Evolutionary conservation across 2,797 vertebrate genomes (phyloP).

Genomic region (Garrulus glandarius): DNA sequence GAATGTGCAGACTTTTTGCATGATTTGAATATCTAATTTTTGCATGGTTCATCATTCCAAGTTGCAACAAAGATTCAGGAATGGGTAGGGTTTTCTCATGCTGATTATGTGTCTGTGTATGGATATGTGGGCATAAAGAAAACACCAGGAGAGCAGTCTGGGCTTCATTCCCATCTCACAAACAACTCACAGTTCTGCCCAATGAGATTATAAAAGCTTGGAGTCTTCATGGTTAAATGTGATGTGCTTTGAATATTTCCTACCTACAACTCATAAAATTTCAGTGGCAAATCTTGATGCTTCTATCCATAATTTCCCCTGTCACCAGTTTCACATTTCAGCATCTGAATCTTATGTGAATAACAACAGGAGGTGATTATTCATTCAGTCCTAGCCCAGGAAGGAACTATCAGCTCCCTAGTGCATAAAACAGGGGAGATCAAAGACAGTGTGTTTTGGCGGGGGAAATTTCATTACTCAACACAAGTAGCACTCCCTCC

Average conservation of each 20-base stretch:
- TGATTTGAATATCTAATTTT: not conserved
- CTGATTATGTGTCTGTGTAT: not conserved
- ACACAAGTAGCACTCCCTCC: not conserved
- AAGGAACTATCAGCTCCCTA: not conserved
- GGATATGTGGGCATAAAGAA: not conserved
- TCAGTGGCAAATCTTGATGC: not conserved
- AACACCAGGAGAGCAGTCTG: not conserved
- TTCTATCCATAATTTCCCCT: not conserved
- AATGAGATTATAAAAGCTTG: not conserved
- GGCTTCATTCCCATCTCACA: not conserved
- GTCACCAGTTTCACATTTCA: not conserved
- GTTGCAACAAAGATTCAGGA: not conserved
- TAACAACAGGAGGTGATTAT: slow-evolving; percentile 8
- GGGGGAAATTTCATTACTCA: not conserved
- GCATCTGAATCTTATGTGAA: not conserved
- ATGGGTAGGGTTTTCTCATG: not conserved
- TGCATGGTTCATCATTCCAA: not conserved
- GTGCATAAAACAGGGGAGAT: not conserved
- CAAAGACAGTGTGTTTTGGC: not conserved
- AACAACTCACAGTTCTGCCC: not conserved
- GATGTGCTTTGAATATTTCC: not conserved
- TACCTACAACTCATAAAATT: not conserved
- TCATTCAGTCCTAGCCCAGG: not conserved
- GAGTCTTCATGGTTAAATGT: not conserved
- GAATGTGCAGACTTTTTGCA: not conserved